These are phyloP conservation scores for Hedychridium roseum DNA, from an alignment of 2,888 invertebrate genomes.

Conservation along the genomic window DNA sequence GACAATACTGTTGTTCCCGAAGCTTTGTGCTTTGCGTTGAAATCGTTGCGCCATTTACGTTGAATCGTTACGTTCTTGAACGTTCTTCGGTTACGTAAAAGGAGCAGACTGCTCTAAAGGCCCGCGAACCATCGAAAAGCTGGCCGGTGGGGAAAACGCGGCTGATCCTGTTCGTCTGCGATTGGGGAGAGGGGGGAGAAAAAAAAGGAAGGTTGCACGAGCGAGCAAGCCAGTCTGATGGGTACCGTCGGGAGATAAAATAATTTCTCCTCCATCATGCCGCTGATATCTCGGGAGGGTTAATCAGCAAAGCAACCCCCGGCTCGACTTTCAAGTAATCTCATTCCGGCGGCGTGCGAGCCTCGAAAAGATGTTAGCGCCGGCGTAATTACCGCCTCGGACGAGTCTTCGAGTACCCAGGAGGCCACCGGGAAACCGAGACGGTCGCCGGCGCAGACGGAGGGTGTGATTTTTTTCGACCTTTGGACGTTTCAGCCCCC, in stretches of 20 bases:
- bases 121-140: too few species aligned
- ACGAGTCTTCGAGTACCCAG: constrained; percentile 14
- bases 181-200: neutral
- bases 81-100: too few species aligned
- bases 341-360: constrained; percentile 38
- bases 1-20: too few species aligned
- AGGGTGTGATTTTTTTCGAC: too few species aligned
- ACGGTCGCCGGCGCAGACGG: too few species aligned
- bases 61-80: too few species aligned
- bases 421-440: constrained; percentile 6
- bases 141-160: too few species aligned
- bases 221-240: neutral
- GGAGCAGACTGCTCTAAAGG: too few species aligned
- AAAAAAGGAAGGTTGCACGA: constrained; percentile 1
- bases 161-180: too few species aligned
- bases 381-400: constrained; percentile 33
- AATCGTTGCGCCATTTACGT: too few species aligned
- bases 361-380: constrained; percentile 33
- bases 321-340: constrained; percentile 37
- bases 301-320: constrained; percentile 29
- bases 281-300: constrained; percentile 35
- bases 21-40: too few species aligned
- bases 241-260: constrained; percentile 24
- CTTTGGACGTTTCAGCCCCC: too few species aligned
- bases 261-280: constrained; percentile 35